Percentiles rank a stretch among this genome's conserved stretches.
These are phyloP conservation scores for Smithornis capensis DNA, from an alignment of 2,113 vertebrate genomes.

Conservation along the genomic window DNA sequence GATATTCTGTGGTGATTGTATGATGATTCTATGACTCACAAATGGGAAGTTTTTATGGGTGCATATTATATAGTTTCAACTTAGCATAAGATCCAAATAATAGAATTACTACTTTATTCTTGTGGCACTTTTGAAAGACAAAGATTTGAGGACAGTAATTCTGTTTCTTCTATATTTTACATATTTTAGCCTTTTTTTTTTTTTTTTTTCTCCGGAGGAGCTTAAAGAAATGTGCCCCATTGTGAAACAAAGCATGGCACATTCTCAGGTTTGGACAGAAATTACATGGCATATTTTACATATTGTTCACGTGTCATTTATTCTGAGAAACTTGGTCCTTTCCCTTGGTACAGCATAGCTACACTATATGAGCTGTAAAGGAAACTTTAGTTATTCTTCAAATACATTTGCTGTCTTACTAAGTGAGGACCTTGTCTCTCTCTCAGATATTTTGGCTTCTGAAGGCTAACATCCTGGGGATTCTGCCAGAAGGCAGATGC, in stretches of 20 bases:
- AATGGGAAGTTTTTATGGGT: neutral
- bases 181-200: neutral
- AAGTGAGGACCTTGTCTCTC: neutral
- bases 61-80: neutral
- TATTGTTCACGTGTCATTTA: neutral
- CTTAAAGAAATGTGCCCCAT: neutral
- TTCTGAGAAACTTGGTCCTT: neutral
- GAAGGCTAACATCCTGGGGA: conserved; percentile 20
- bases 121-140: neutral
- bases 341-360: neutral
- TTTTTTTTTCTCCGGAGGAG: neutral
- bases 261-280: neutral
- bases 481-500: conserved; percentile 43
- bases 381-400: neutral
- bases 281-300: neutral
- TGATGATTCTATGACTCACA: neutral
- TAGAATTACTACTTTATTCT: neutral
- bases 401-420: neutral
- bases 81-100: neutral
- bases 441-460: neutral
- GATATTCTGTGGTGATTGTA: neutral
- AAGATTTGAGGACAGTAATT: neutral
- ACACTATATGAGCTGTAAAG: neutral
- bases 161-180: neutral
- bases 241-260: neutral